These are phyloP conservation scores for Aphelinus atriplicis DNA, from an alignment of 1,140 invertebrate species.

Conservation along the genomic window DNA sequence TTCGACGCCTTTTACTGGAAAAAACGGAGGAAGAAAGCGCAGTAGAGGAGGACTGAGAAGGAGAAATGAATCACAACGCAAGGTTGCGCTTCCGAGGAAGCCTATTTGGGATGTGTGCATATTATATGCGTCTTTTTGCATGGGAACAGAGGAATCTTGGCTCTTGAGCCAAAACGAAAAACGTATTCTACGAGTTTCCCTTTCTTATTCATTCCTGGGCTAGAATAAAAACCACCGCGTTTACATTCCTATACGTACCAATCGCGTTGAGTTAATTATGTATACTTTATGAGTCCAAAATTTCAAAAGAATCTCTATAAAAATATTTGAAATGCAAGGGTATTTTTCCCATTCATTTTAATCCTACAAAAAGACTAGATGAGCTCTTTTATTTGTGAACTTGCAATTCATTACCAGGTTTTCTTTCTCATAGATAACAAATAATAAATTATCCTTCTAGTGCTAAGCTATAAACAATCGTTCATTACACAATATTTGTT, in stretches of 20 bases:
- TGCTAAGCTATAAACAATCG: too few species aligned
- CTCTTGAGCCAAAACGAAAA: slow-evolving; percentile 14
- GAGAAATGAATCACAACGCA: slow-evolving; percentile 3
- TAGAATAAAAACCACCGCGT: slow-evolving; percentile 7
- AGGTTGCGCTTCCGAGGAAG: neutral
- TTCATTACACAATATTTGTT: too few species aligned
- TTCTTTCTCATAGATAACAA: too few species aligned
- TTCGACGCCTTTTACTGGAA: neutral
- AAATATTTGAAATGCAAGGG: slow-evolving; percentile 12
- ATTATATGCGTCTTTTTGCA: slow-evolving; percentile 6
- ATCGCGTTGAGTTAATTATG: slow-evolving; percentile 11
- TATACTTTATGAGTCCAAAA: slow-evolving; percentile 5
- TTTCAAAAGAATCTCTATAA: slow-evolving; percentile 11
- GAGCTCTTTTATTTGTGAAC: neutral
- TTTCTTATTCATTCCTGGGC: neutral
- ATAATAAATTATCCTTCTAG: too few species aligned
- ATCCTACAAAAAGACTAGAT: slow-evolving; percentile 5
- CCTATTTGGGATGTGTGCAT: slow-evolving; percentile 8
- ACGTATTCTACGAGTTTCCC: neutral
- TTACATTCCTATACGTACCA: neutral
- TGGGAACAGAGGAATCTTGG: slow-evolving; percentile 13
- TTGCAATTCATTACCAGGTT: too few species aligned
- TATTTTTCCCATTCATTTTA: slow-evolving; percentile 6
- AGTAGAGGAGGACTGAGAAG: neutral
- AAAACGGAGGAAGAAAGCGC: neutral